Conservation (phyloP, 2,888 invertebrate genomes). For the Nymphalis urticae region DNA sequence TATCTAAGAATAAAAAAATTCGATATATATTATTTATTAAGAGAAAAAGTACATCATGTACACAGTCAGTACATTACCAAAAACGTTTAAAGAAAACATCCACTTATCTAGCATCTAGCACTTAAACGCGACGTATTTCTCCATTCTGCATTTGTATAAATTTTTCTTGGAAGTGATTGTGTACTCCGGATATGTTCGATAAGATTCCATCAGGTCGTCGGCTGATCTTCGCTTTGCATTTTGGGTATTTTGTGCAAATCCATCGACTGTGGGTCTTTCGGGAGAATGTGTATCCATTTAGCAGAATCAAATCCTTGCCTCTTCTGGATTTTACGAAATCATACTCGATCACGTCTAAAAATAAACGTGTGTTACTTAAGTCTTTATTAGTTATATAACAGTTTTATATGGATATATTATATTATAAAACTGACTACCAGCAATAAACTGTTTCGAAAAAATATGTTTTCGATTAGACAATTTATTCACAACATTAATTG, state of each 20-base stretch:
- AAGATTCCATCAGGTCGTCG: constrained; percentile 37
- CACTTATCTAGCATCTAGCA: not conserved
- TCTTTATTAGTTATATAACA: no score
- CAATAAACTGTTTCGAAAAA: no score
- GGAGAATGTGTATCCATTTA: constrained; percentile 46
- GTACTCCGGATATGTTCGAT: constrained; percentile 30
- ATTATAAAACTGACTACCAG: no score
- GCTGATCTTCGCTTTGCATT: constrained; percentile 43
- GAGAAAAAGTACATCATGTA: no score
- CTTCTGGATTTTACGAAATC: constrained; percentile 45
- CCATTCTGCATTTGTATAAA: constrained; percentile 24
- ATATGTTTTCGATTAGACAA: no score
- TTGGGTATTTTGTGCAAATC: constrained; percentile 47
- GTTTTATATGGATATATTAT: no score
- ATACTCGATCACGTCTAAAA: constrained; percentile 35
- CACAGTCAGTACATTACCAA: no score
- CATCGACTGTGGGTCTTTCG: constrained; percentile 40
- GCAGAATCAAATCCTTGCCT: constrained; percentile 45
- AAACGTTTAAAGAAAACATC: no score
- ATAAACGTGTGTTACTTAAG: not conserved
- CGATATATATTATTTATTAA: no score
- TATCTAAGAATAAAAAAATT: no score
- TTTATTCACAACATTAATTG: no score
- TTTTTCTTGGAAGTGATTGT: constrained; percentile 42
- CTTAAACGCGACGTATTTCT: constrained; percentile 21